Percentiles rank a stretch among this genome's conserved stretches.
Conservation (phyloP, 2,797 vertebrate genomes). For the Tapirus indicus region DNA sequence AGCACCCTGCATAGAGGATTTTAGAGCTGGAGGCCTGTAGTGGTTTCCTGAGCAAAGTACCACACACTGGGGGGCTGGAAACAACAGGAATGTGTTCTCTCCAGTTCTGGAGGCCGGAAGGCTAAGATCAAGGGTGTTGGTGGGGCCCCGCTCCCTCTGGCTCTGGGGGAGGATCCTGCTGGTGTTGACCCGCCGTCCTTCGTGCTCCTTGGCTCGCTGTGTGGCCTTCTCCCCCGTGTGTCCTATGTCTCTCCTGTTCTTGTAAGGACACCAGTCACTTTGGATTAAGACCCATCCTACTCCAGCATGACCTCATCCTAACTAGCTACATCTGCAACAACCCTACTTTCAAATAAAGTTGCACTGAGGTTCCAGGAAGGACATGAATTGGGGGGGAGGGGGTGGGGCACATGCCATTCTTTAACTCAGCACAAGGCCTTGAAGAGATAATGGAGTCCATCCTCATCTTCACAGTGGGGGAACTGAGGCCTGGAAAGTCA, state of each 20-base stretch:
- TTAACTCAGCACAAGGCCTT: background rate
- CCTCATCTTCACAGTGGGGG: background rate
- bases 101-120: background rate
- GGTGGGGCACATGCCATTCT: background rate
- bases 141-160: background rate
- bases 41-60: background rate
- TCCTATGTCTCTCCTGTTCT: background rate
- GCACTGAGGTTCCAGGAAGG: background rate
- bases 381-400: fast-evolving
- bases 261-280: background rate
- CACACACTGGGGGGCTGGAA: background rate
- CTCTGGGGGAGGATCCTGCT: background rate
- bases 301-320: background rate
- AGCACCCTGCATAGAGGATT: background rate
- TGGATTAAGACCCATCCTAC: background rate
- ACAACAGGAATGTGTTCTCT: fast-evolving
- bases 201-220: fast-evolving
- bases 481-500: background rate
- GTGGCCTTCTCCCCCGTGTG: fast-evolving
- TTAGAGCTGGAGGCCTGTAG: background rate
- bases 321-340: background rate
- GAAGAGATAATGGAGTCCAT: fast-evolving
- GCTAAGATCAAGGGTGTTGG: background rate
- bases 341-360: background rate
- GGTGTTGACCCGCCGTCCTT: too few species aligned